phyloP scores from a whole-genome alignment of 1,140 invertebrate genomes.

The Heliconius himera region DNA sequence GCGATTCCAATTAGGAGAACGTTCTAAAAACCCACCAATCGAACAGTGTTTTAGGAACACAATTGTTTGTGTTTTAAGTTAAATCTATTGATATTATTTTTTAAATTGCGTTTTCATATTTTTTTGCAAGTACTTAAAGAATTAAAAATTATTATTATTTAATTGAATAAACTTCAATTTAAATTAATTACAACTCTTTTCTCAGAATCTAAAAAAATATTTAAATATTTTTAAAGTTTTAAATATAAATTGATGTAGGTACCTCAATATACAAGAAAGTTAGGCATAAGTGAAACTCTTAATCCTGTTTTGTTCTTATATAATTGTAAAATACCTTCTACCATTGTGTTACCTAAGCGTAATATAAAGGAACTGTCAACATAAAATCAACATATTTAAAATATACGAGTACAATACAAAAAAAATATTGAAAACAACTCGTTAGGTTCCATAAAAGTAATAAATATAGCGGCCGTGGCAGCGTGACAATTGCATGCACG shows the following conservation, averaged over 20 bases:
- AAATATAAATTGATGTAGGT: too few relatives aligned
- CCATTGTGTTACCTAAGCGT: not conserved
- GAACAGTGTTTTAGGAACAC: not conserved
- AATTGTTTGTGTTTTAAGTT: not conserved
- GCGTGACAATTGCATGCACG: conserved; percentile 36
- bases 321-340: not conserved
- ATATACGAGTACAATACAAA: not conserved
- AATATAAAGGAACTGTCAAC: not conserved
- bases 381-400: conserved; percentile 1
- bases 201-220: too few relatives aligned
- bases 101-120: not conserved
- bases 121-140: too few relatives aligned
- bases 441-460: conserved; percentile 39
- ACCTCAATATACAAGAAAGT: too few relatives aligned
- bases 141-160: too few relatives aligned
- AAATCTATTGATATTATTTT: not conserved
- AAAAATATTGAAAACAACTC: conserved; percentile 26
- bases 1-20: not conserved
- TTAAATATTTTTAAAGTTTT: too few relatives aligned
- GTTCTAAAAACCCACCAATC: not conserved
- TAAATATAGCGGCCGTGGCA: conserved; percentile 33
- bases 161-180: not conserved
- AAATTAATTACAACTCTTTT: not conserved
- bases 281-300: too few relatives aligned
- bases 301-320: not conserved